Evolutionary conservation across 2,888 invertebrate genomes (phyloP).

Genomic region (Leptura quadrifasciata): DNA sequence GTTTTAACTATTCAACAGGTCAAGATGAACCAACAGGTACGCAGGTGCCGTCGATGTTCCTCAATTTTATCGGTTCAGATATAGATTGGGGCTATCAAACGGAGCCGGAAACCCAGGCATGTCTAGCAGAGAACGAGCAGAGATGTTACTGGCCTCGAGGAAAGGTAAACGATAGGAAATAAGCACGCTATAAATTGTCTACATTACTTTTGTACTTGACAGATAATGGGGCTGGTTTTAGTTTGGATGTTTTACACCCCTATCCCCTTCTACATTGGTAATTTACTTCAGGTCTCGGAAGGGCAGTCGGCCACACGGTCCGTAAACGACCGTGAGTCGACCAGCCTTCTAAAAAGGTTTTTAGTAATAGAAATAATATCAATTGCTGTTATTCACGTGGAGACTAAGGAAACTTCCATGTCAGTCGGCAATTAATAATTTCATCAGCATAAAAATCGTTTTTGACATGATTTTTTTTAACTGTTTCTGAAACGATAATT

Average conservation of each 20-base stretch:
- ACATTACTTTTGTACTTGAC: background rate
- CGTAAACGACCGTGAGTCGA: no score
- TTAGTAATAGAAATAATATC: no score
- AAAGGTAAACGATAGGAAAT: slow-evolving; percentile 76
- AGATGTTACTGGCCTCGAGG: slow-evolving; percentile 91
- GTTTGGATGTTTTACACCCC: background rate
- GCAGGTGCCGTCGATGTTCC: slow-evolving; percentile 92
- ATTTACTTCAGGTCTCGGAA: no score
- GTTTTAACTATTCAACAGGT: slow-evolving; percentile 73
- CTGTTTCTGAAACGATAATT: no score
- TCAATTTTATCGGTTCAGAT: slow-evolving; percentile 89
- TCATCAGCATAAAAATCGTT: no score
- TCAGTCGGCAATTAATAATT: no score
- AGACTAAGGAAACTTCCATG: no score
- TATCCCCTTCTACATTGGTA: background rate
- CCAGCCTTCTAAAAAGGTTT: no score
- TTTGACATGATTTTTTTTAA: no score
- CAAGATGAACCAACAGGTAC: slow-evolving; percentile 91
- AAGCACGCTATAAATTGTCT: background rate
- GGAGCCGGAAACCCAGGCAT: slow-evolving; percentile 86
- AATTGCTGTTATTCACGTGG: no score
- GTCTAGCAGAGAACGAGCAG: slow-evolving; percentile 82
- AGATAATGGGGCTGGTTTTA: background rate
- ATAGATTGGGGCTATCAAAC: slow-evolving; percentile 93
- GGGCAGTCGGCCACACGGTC: no score